Base-by-base conservation (phyloP, 1,140 invertebrate species). In the Tigriopus japonicus region DNA sequence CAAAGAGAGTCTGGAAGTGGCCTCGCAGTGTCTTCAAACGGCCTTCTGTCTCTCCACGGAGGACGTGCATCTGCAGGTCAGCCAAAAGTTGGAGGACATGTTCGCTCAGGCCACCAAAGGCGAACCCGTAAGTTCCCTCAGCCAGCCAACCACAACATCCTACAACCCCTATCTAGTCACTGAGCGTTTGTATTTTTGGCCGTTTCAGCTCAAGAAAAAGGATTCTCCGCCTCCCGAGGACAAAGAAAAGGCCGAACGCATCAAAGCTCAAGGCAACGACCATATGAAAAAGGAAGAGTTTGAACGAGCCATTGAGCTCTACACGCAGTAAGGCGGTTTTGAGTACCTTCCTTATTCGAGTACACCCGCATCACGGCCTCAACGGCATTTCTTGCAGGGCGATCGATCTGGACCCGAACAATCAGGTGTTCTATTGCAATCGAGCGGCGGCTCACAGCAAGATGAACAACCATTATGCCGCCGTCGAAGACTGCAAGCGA, bases 401-500 rank as follows among this genome's bases (percentile, higher is more conserved):
- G 14, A 87, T 95, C 63, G 75, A 83, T 64, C 71, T 90, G 42
- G 87, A 94, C 70, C 78, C 79, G 12, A 80, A 78, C 59, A 95
- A 95, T 76, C 81, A 89, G 3, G 85, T 95, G n/a, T 95, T 85
- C 71, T 95, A 87, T 72, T 91, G 90, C 69, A 96, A 95, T 71
- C 79, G 92, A 65, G 91, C 91, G 52, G 91, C 91, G 9, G 88
- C 88, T 10, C 81, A 87, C 68, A 91, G 82, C 67, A 88, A 89
- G 71, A 73, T 94, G 60, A 81, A 82, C 42, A 82, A 88, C 67
- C 81, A 88, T 69, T 72, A 81, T 45, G 73, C 78, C 61, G 87
- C 91, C 10, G 83, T 97, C 54, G 80, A 83, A 63, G 94, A 98
- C 71, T 95, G 89, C 70, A 81, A 85, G 65, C 81, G 80, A 54